A percentile compares a stretch with the other conserved stretches of the same genome.
These are phyloP conservation scores for Cryptomyrus ogoouensis DNA, from an alignment of 2,113 vertebrate species.

Conservation along the genomic window DNA sequence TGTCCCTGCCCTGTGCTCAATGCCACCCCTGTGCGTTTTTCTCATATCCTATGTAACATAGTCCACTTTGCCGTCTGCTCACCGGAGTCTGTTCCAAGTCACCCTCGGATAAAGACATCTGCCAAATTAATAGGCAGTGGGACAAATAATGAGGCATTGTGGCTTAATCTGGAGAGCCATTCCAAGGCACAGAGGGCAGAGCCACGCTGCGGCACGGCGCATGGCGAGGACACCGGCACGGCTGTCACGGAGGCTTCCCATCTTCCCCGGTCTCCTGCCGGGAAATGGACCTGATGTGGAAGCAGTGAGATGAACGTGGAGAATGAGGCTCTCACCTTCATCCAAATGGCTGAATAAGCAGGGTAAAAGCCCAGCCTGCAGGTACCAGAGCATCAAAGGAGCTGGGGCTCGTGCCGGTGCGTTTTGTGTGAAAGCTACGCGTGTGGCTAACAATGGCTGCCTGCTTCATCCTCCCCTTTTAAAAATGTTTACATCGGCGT, in stretches of 20 bases:
- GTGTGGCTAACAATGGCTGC: constrained; percentile 5
- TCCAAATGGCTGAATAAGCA: neutral
- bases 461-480: neutral
- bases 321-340: neutral
- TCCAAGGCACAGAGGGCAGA: neutral
- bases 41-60: neutral
- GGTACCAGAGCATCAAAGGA: constrained; percentile 59
- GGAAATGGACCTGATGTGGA: neutral
- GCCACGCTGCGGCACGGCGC: neutral
- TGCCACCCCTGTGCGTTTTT: neutral
- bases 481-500: neutral
- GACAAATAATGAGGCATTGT: constrained; percentile 12
- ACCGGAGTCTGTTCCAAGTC: neutral
- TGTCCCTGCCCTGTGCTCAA: neutral
- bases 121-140: constrained; percentile 1
- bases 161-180: neutral
- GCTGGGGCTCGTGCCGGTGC: neutral
- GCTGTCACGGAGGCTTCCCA: neutral
- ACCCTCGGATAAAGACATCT: constrained; percentile 4
- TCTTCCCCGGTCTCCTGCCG: neutral
- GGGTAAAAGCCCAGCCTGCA: constrained; percentile 56
- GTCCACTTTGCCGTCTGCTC: neutral
- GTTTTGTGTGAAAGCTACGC: constrained; percentile 32
- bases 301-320: neutral
- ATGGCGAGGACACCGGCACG: neutral